Evolutionary conservation across 2,797 vertebrate species (phyloP), one percentile per base, ranked within the genome.

Genomic region (Knipowitschia caucasica): DNA sequence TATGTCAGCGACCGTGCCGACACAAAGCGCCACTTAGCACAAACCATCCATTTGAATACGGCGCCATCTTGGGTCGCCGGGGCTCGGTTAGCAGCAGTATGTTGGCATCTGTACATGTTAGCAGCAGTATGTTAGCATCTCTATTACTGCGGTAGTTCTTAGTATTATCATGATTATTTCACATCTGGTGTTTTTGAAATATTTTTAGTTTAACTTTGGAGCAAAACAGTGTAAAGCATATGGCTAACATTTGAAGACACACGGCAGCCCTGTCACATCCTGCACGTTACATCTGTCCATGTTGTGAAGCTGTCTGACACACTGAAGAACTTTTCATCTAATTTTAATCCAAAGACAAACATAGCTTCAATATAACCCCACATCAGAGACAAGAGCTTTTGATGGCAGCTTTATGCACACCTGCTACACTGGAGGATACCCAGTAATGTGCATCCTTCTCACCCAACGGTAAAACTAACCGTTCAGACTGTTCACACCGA

Each of bases 331-430:
- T 14, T 21, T 49, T 49, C 5, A 21, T 33, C 30, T 33, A 31
- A 23, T 33, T 50, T 50, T 23, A 31, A 23, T 33, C 18, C 30
- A 49, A 23, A 50, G 46, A 21, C 29, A 20, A 23, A 33, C 45
- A 20, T 21, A 12, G 27, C 15, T 14, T 33, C 45, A 33, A 33
- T 33, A 49, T 21, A 47, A 21, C 9, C 44, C 17, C 2, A 11
- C 27, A 20, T 15, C 23, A n/a, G 8, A 42, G 17, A 50, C 25
- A 10, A 9, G 9, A 3, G 3, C 17, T 29, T 39, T 36, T 7
- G 14, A 10, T 39, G 17, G 24, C 14, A 2, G 3, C 15, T 14
- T 27, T 21, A 15, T 27, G 49, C 24, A 35, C 43, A 50, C 18
- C 8, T 51, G 17, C 18, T 44, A 2, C 4, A 9, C 23, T 8